Percentiles rank a stretch among this genome's conserved stretches.
Evolutionary conservation across 2,888 invertebrate species (phyloP).

Genomic region (Byasa hedistus): DNA sequence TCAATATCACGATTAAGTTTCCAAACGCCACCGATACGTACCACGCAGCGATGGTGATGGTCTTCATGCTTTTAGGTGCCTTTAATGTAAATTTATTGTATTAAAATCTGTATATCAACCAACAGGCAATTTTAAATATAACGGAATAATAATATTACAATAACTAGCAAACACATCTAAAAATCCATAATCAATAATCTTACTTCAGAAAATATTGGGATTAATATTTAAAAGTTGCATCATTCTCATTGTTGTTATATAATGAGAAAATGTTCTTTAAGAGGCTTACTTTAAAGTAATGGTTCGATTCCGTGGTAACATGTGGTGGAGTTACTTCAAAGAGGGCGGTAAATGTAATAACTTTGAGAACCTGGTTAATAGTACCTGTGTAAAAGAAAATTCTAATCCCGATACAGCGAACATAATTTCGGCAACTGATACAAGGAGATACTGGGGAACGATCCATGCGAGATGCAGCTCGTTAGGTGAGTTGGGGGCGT

Average conservation of each 20-base stretch:
- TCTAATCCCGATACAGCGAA: slow-evolving; percentile 91
- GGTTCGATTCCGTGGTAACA: no score
- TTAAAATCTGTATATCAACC: background rate
- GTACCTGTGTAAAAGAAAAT: slow-evolving; percentile 89
- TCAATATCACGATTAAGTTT: slow-evolving; percentile 87
- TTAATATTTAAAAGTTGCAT: no score
- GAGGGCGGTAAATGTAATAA: background rate
- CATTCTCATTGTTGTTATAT: no score
- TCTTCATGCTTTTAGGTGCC: slow-evolving; percentile 91
- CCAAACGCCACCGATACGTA: slow-evolving; percentile 89
- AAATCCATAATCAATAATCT: no score
- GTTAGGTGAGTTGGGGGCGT: slow-evolving; percentile 82
- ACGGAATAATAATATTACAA: no score
- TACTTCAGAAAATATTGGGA: no score
- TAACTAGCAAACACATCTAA: no score
- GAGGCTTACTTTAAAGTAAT: no score
- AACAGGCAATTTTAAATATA: background rate
- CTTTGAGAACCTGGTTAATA: background rate
- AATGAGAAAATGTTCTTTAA: no score
- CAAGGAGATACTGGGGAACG: slow-evolving; percentile 88
- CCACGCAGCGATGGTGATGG: slow-evolving; percentile 92
- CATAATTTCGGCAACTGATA: slow-evolving; percentile 90
- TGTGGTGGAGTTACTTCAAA: no score
- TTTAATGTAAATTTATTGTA: slow-evolving; percentile 42
- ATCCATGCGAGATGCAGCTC: slow-evolving; percentile 85